Evolutionary conservation across 2,888 invertebrate species (phyloP), one percentile per base, ranked within the genome.

Genomic region (Abrostola tripartita): DNA sequence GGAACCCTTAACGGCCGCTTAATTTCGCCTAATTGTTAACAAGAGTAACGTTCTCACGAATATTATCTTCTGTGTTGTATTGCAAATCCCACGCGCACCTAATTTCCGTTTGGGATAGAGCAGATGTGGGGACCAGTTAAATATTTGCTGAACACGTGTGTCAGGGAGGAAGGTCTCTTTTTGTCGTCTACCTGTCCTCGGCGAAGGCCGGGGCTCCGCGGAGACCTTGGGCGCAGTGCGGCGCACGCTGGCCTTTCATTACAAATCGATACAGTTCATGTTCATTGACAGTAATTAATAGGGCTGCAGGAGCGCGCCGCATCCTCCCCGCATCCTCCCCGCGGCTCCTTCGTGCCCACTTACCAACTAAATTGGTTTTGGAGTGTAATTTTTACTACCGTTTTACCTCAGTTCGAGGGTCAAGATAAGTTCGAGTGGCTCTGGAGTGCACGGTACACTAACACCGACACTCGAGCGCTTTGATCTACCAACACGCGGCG

Each of bases 381-480:
- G 83, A 90, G 91, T 90, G 91, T 92, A 90, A 92, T 89, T 93
- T 93, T 93, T 92, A 93, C 90, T 92, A 89, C 92, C 89, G 90
- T 92, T 90, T 90, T 90, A 91, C 91, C 90, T 90, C 81, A 65
- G 70, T 68, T 92, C 90, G 84, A 92, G 91, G 88, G 88, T 87
- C 88, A 81, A 86, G 92, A 92, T 92, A 93, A 93, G 82, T 76
- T 90, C 88, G 83, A 92, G 92, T 89, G 89, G 82, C 81, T 81
- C 80, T 88, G 84, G 82, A 92, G 91, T 90, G 81, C 70, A 62
- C 61, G 85, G 85, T 52, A 57, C 68, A 76, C 68, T 84, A 81
- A 86, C 81, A 84, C 83, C 75, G 83, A 76, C 90, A 90, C 93
- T 92, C 82, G 87, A 91, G 78, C 76, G 79, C 89, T 92, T 92